Base-by-base conservation (phyloP, 2,888 invertebrate genomes). In the Lysandra coridon region DNA sequence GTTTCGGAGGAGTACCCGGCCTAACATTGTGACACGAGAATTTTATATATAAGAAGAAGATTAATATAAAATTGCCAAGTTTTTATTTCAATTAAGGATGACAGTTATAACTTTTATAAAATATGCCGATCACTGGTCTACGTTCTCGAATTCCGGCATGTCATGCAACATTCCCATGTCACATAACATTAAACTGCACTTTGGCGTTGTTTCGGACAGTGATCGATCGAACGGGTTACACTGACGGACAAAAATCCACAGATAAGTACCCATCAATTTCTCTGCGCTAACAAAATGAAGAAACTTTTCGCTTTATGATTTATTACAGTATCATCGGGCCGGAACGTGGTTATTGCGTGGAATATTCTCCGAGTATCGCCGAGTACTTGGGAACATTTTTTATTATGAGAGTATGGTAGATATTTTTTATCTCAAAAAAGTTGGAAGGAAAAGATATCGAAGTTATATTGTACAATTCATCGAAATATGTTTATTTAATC, bases 171-270 rank as follows among this genome's bases (percentile, higher is more conserved):
- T 37, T 7, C 40, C 74, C 44, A 44, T 74, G 74, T 74, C 74
- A 44, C 23, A 74, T 44, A 74, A 74, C 44, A 74, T 74, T 44
- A 44, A 74, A 74, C 44, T 44, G 40, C 74, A 74, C 74, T 74
- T 44, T 37, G 17, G 40, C 74, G 44, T 74, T 53, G 53, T 76
- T 30, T 73, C 40, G 73, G 82, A 80, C 82, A 82, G 80, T 83
- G 83, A 82, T 83, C 77, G 81, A 83, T 83, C 75, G 78, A 82
- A 82, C 79, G 80, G 80, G 79, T 80, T 79, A 78, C 79, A 81
- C 80, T 82, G 74, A 78, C 78, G 44, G 40, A 69, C 37, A 74
- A 57, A 79, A 79, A 74, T 79, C 60, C 53, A 60, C 74, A 74
- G 79, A 79, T 74, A 79, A 79, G 73, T 79, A 60, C 74, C 60